These are phyloP conservation scores for Pogonomyrmex barbatus DNA, from an alignment of 1,140 invertebrate genomes.

Conservation along the genomic window DNA sequence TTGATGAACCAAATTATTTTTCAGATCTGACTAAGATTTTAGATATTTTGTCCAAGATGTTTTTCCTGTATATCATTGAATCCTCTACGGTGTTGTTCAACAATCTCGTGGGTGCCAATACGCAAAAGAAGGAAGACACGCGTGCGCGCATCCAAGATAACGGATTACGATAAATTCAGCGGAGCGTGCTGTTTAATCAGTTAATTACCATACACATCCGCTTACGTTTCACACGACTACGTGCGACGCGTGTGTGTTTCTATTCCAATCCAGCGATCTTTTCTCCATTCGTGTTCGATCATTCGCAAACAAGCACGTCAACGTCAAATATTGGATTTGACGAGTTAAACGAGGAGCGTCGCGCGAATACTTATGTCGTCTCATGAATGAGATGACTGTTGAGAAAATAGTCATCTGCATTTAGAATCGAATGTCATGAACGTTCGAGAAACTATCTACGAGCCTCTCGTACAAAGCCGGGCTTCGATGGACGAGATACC, in stretches of 20 bases:
- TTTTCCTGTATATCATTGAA: not conserved
- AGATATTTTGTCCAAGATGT: too few species aligned
- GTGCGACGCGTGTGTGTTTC: not conserved
- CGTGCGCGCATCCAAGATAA: slow-evolving; percentile 21
- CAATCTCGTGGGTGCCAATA: not conserved
- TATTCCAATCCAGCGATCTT: not conserved
- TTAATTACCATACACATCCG: slow-evolving; percentile 26
- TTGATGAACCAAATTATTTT: too few species aligned
- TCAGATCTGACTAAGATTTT: too few species aligned
- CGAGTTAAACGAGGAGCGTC: not conserved
- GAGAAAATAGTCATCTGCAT: not conserved
- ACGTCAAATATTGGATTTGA: slow-evolving; percentile 11
- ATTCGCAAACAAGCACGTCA: not conserved
- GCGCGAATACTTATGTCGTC: too few species aligned
- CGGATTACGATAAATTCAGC: not conserved
- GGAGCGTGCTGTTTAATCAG: slow-evolving; percentile 6
- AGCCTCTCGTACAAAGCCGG: not conserved
- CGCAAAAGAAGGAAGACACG: slow-evolving; percentile 1
- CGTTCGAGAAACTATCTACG: not conserved
- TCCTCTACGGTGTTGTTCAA: not conserved
- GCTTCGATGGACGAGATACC: not conserved
- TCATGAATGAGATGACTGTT: not conserved
- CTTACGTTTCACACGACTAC: not conserved
- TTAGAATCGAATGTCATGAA: not conserved
- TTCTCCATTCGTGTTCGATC: not conserved